Base-by-base conservation (phyloP, 2,888 invertebrate species). In the Scaptomyza polygonia region DNA sequence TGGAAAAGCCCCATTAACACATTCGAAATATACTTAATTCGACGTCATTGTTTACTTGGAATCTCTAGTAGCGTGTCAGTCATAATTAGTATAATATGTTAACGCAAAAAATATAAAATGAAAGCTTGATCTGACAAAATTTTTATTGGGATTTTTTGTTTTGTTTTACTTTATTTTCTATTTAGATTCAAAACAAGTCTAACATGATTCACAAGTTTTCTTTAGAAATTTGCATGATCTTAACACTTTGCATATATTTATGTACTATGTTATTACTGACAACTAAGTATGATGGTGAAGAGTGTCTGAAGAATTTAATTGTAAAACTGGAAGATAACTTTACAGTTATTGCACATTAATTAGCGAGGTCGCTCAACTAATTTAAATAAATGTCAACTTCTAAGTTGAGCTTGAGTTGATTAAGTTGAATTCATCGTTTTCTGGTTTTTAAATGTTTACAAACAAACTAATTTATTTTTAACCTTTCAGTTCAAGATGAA, bases 21-120 rank as follows among this genome's bases (percentile, higher is more conserved):
- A 30, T 45, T 14, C 11, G 12, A n/a, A n/a, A 4, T 18, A 5
- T n/a, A 32, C 6, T 32, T n/a, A 1, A 66, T 47, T 63, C 58
- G 58, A 69, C 58, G 72, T 72, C 71, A 64, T 52, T 44, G 16
- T 25, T 55, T 36, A 40, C 7, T 45, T 32, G 55, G 36, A 45
- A 61, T 56, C 57, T 43, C 21, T 29, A 29, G 16, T 3, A 9
- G 6, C 12, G 5, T 14, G n/a, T 51, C 16, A 62, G 21, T 25
- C 14, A 12, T 29, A 39, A 12, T 21, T 25, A 27, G 34, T 39
- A 34, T 52, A 36, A 6, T 47, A 9, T 9, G n/a, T 18, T 6
- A n/a, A 34, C 18, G 30, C 34, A 6, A 21, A 18, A 1, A 3
- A 18, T 9, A 39, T 45, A 3, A 18, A 11, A 39, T 45, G 9